Percentiles rank a stretch among this genome's conserved stretches.
Evolutionary conservation across 2,888 invertebrate species (phyloP).

Genomic region (Xiphydria camelus): DNA sequence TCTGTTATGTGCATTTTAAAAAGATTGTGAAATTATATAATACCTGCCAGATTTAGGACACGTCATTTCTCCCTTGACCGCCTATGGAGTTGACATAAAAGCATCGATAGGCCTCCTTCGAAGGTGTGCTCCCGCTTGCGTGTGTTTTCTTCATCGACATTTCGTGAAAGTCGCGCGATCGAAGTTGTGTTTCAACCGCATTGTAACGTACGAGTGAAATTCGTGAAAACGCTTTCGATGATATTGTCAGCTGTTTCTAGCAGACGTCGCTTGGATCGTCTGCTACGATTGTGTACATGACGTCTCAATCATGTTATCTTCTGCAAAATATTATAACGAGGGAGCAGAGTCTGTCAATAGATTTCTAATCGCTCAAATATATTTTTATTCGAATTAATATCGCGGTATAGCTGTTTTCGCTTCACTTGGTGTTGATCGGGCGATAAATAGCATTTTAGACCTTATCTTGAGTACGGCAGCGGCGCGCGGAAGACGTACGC

Average conservation of each 20-base stretch:
- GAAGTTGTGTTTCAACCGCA: too few species aligned
- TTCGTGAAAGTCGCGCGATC: slow-evolving; percentile 13
- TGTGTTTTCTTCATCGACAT: too few species aligned
- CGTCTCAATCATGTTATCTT: background rate
- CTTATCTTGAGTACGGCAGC: slow-evolving; percentile 27
- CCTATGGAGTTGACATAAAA: too few species aligned
- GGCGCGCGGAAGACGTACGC: slow-evolving; percentile 15
- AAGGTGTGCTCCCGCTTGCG: too few species aligned
- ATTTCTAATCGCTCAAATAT: too few species aligned
- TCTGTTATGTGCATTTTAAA: slow-evolving; percentile 19
- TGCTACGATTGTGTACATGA: slow-evolving; percentile 19
- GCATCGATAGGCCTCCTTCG: too few species aligned
- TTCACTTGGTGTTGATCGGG: too few species aligned
- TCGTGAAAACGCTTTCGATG: slow-evolving; percentile 8
- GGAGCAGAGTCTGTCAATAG: too few species aligned
- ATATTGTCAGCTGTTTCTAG: slow-evolving; percentile 39
- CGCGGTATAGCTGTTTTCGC: too few species aligned
- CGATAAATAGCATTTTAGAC: slow-evolving; percentile 18
- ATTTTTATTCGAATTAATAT: background rate
- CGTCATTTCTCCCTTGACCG: too few species aligned
- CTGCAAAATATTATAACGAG: background rate
- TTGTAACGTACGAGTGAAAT: too few species aligned
- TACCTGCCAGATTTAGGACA: slow-evolving; percentile 10
- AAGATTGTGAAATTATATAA: background rate
- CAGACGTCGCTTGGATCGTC: slow-evolving; percentile 39